A percentile compares a stretch with the other conserved stretches of the same genome.
Evolutionary conservation across 2,797 vertebrate genomes (phyloP).

Genomic region (Cichlasoma orientale): DNA sequence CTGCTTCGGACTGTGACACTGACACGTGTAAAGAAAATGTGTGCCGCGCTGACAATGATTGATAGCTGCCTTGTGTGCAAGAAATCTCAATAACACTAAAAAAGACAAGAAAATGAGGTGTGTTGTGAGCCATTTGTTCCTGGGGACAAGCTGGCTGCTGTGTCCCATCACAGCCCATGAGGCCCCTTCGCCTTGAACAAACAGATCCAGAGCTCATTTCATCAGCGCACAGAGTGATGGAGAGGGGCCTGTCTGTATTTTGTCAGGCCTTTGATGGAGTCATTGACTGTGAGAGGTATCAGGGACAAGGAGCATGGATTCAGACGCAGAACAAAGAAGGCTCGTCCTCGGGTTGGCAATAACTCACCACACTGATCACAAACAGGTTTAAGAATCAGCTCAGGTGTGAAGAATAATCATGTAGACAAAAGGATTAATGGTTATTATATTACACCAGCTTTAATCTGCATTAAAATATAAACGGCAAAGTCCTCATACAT

Average conservation of each 20-base stretch:
- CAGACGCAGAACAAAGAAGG: constrained; percentile 49
- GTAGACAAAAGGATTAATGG: constrained; percentile 7
- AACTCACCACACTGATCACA: constrained; percentile 29
- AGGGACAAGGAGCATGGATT: constrained; percentile 40
- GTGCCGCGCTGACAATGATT: constrained; percentile 51
- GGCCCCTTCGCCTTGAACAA: constrained; percentile 56
- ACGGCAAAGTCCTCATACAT: neutral
- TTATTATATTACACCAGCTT: neutral
- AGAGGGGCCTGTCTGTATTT: constrained; percentile 67
- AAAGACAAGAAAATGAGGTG: constrained; percentile 72
- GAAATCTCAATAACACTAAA: constrained; percentile 73
- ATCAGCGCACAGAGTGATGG: constrained; percentile 80
- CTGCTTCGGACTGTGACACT: constrained; percentile 11
- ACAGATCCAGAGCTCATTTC: constrained; percentile 81
- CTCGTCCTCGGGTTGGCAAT: constrained; percentile 8
- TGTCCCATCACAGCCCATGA: constrained; percentile 60
- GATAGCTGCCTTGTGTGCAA: constrained; percentile 59
- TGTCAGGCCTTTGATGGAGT: constrained; percentile 83
- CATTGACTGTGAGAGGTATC: constrained; percentile 73
- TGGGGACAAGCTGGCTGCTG: constrained; percentile 49
- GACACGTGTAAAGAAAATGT: constrained; percentile 38
- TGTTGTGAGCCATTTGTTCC: constrained; percentile 70
- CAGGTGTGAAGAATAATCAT: constrained; percentile 12
- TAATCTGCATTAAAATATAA: neutral
- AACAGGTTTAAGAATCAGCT: neutral